These are phyloP conservation scores for Procambarus clarkii DNA, from an alignment of 1,140 invertebrate genomes.

Conservation along the genomic window DNA sequence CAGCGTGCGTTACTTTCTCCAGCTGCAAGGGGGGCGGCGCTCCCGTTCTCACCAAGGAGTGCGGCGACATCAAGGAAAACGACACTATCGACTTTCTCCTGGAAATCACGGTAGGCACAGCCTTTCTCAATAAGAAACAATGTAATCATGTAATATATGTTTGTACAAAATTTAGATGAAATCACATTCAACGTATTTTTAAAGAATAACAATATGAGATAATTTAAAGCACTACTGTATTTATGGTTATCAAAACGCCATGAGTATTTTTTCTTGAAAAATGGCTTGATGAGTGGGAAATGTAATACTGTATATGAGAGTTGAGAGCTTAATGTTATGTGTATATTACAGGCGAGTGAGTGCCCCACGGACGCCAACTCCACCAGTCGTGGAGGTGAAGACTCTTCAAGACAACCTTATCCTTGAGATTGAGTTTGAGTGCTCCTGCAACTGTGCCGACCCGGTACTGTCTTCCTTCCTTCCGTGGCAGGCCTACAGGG, in stretches of 20 bases:
- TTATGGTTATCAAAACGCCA: too few species aligned
- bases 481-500: background rate
- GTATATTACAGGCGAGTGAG: background rate
- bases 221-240: too few species aligned
- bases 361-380: background rate
- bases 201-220: too few species aligned
- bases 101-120: constrained; percentile 19
- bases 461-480: background rate
- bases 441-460: background rate
- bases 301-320: too few species aligned
- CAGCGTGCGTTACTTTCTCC: constrained; percentile 17
- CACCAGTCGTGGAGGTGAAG: constrained; percentile 17
- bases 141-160: too few species aligned
- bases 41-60: background rate
- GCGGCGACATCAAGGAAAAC: background rate
- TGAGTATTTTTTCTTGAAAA: too few species aligned
- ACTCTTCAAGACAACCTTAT: constrained; percentile 13
- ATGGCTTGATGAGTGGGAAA: too few species aligned
- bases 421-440: constrained; percentile 9
- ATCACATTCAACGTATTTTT: too few species aligned
- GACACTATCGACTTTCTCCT: constrained; percentile 17
- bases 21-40: background rate
- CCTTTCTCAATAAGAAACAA: too few species aligned
- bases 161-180: too few species aligned
- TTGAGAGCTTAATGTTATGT: background rate